phyloP scores from a whole-genome alignment of 2,113 vertebrate species.

The Hyla sarda region DNA sequence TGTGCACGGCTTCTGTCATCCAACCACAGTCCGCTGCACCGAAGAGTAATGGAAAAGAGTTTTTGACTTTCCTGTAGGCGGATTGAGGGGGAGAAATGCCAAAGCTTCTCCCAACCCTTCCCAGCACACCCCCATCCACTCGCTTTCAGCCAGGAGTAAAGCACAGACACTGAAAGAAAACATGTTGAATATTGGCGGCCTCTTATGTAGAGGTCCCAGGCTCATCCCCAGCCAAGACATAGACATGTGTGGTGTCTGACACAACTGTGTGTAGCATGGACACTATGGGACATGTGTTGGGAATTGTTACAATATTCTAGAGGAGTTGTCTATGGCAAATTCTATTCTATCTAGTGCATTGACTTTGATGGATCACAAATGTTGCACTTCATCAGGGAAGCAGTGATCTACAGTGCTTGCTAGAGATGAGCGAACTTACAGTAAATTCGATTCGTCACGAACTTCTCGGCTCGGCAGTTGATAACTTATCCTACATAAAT shows the following conservation, averaged over 20 bases:
- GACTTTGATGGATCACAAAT: too few relatives aligned
- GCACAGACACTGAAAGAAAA: constrained; percentile 11
- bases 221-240: neutral
- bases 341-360: too few relatives aligned
- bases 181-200: neutral
- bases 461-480: too few relatives aligned
- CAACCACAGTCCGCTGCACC: neutral
- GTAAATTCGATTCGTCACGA: too few relatives aligned
- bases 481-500: too few relatives aligned
- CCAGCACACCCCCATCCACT: constrained; percentile 1
- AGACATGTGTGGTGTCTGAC: neutral
- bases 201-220: neutral
- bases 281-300: neutral
- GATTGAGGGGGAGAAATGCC: constrained; percentile 20
- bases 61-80: constrained; percentile 34
- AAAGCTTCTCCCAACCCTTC: constrained; percentile 30
- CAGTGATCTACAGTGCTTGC: too few relatives aligned
- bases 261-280: neutral
- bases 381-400: too few relatives aligned
- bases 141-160: neutral
- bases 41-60: constrained; percentile 47
- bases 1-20: neutral
- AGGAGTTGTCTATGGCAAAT: neutral
- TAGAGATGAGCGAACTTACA: too few relatives aligned
- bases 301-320: neutral